phyloP scores from a whole-genome alignment of 2,888 invertebrate genomes.

The Eupithecia tripunctaria region DNA sequence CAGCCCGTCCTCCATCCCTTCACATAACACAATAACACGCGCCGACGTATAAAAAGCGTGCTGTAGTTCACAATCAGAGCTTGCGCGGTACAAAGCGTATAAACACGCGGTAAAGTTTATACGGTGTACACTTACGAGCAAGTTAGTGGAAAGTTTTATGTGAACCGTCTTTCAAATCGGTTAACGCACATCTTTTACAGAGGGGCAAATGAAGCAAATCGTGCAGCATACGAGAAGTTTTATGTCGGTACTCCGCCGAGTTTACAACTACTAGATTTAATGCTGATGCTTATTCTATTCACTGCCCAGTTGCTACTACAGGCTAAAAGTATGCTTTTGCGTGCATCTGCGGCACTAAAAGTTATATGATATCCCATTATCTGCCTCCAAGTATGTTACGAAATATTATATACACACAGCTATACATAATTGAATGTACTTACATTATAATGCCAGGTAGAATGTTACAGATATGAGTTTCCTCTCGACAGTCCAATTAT shows the following conservation, averaged over 20 bases:
- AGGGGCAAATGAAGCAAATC: no score
- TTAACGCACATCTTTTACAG: no score
- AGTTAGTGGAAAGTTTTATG: no score
- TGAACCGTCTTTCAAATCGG: no score
- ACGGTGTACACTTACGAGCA: neutral
- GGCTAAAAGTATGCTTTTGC: no score
- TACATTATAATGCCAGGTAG: neutral
- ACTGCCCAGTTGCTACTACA: no score
- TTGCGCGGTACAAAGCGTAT: neutral
- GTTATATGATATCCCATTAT: neutral
- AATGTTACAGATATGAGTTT: neutral
- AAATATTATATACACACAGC: neutral
- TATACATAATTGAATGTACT: neutral
- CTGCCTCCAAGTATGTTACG: neutral
- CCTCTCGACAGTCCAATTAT: neutral
- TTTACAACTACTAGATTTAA: no score
- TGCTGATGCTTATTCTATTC: no score
- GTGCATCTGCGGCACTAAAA: no score
- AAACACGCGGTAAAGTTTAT: neutral
- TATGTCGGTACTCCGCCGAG: no score
- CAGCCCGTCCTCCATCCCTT: neutral
- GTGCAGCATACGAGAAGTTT: no score
- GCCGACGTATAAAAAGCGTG: neutral
- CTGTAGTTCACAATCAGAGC: constrained; percentile 2
- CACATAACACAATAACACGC: constrained; percentile 6